Base-by-base conservation (phyloP, 2,113 vertebrate species). In the Rostratula benghalensis region DNA sequence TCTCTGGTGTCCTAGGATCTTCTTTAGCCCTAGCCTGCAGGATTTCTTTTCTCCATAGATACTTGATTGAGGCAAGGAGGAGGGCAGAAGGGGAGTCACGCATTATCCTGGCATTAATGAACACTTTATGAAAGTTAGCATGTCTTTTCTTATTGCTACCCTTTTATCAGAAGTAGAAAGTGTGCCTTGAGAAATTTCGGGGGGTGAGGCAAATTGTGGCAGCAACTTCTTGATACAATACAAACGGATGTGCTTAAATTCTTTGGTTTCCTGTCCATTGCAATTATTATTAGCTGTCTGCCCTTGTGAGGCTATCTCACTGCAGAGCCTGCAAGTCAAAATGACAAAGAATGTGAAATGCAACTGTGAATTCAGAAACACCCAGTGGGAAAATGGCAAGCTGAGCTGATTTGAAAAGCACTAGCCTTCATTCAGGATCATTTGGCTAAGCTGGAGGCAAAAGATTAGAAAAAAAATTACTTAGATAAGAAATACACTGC, bases 321-420 rank as follows among this genome's bases (percentile, higher is more conserved):
- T 87, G 24, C 30, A 79, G 45, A 35, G 30, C 23, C 70, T 5
- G 0, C 37, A 87, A 39, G 51, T 57, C 45, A 57, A 17, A 16
- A 1, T 33, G 16, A 31, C 69, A 64, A 84, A 91, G 35, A 77
- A 39, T 0, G 0, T 43, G n/a, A 89, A 71, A 65, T 0, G 7
- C 13, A 41, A 7, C 43, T 25, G 43, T 43, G n/a, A 89, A 39
- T 82, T 93, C 46, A 75, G 75, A 69, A 85, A 76, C 35, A 41
- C 8, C 28, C 4, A 8, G 3, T 68, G 35, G 18, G 15, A 56
- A 85, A 78, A 71, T 4, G 19, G 39, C 35, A 59, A 51, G 17
- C 11, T 70, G 28, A 71, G 43, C 21, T 53, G 39, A 75, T 46
- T 39, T 60, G 54, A 73, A 45, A 65, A 30, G n/a, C 39, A 60